These are phyloP conservation scores for Phylloscopus collybita DNA, from an alignment of 2,797 vertebrate species.

Conservation along the genomic window DNA sequence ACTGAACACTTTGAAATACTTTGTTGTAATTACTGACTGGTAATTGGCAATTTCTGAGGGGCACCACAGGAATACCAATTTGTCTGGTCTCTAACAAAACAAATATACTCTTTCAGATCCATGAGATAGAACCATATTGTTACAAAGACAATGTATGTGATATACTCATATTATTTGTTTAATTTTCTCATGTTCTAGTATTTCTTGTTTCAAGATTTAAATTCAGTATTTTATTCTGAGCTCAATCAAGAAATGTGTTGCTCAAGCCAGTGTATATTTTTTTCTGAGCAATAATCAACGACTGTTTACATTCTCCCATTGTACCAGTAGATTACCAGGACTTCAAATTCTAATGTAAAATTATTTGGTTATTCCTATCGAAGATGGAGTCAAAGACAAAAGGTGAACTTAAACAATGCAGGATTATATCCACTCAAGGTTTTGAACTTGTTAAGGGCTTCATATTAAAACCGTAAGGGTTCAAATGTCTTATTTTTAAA, in stretches of 20 bases:
- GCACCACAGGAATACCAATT: background rate
- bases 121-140: background rate
- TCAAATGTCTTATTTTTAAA: background rate
- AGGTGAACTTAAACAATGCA: background rate
- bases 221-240: background rate
- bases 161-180: background rate
- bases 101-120: background rate
- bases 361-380: background rate
- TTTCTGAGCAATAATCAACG: background rate
- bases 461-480: background rate
- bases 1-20: background rate
- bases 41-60: background rate
- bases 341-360: background rate
- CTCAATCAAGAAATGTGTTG: background rate
- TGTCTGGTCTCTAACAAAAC: background rate
- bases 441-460: background rate
- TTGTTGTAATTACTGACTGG: background rate
- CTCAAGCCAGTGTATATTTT: background rate
- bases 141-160: background rate
- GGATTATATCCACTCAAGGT: background rate
- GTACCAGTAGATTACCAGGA: background rate
- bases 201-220: background rate
- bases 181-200: background rate
- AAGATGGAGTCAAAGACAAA: background rate
- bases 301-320: background rate